These are phyloP conservation scores for Sphenopsis melanotis DNA, from an alignment of 2,797 vertebrate genomes.

Conservation along the genomic window DNA sequence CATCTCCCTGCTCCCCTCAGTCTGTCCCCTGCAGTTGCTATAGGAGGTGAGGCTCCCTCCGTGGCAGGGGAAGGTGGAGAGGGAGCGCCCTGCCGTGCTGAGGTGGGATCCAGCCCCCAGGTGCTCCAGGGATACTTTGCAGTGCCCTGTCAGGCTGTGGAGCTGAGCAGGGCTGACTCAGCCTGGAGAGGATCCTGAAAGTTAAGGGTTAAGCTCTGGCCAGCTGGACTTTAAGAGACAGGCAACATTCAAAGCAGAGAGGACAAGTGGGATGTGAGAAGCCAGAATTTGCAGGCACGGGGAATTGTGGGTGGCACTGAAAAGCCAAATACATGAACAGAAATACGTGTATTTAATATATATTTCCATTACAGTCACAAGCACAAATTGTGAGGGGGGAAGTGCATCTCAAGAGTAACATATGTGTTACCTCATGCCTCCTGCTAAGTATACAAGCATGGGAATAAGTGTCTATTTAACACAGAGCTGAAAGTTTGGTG, in stretches of 20 bases:
- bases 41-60: not conserved
- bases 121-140: not conserved
- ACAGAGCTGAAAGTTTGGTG: not conserved
- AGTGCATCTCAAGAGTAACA: constrained; percentile 12
- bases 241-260: not conserved
- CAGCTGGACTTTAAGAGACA: not conserved
- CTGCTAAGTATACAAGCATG: not conserved
- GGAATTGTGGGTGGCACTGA: constrained; percentile 41
- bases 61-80: not conserved
- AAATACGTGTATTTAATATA: not conserved
- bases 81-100: not conserved
- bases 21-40: not conserved
- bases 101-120: not conserved
- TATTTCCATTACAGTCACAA: constrained; percentile 19
- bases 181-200: not conserved
- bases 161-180: not conserved
- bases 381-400: not conserved
- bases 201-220: not conserved
- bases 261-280: constrained; percentile 60
- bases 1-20: not conserved
- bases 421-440: constrained; percentile 29
- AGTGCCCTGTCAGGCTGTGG: not conserved
- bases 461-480: not conserved
- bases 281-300: not conserved
- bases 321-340: constrained; percentile 29